Evolutionary conservation across 2,797 vertebrate species (phyloP).

Genomic region (Jordanella pulchra): DNA sequence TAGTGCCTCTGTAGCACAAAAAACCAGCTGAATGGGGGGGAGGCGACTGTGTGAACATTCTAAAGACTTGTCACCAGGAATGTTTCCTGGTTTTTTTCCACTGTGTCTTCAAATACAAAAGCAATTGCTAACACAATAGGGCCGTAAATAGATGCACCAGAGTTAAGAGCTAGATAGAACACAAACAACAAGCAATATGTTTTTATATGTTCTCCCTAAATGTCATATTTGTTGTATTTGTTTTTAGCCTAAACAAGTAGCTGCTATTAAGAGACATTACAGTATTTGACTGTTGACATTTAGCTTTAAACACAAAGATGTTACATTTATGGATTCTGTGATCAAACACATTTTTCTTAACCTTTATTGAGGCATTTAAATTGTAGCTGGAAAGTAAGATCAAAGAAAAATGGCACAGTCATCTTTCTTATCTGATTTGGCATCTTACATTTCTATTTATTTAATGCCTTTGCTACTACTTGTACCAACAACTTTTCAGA

Average conservation of each 20-base stretch:
- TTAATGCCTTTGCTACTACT: neutral
- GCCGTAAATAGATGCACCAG: neutral
- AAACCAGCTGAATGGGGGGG: neutral
- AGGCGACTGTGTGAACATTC: neutral
- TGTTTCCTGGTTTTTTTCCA: neutral
- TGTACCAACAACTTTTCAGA: neutral
- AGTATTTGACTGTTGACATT: neutral
- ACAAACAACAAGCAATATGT: neutral
- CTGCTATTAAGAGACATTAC: neutral
- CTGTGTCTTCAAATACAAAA: constrained; percentile 11
- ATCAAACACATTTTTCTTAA: constrained; percentile 4
- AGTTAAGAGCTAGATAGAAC: neutral
- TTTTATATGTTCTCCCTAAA: neutral
- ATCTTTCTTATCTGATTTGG: neutral
- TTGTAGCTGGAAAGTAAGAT: neutral
- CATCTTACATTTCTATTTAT: neutral
- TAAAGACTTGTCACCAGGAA: neutral
- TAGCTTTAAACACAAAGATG: neutral
- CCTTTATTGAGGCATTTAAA: constrained; percentile 3
- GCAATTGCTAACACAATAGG: neutral
- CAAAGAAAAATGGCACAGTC: neutral
- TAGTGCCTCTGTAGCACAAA: neutral
- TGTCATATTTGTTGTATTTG: neutral
- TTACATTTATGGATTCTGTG: neutral
- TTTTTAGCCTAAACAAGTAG: constrained; percentile 2